Base-by-base conservation (phyloP, 2,888 invertebrate genomes). In the Chrysotoxum bicinctum region DNA sequence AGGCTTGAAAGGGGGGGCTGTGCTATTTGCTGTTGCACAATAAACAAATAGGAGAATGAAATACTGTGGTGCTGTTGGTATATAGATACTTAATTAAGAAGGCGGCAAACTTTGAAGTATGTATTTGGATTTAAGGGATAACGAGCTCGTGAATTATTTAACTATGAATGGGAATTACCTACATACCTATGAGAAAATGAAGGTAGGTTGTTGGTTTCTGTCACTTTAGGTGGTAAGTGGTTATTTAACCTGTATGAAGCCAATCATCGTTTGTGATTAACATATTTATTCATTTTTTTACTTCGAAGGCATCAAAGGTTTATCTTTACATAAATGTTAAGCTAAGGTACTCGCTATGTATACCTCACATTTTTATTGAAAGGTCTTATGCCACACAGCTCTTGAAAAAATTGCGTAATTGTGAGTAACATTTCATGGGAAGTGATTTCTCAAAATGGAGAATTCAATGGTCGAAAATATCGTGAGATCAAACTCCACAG, bases 21-120 rank as follows among this genome's bases (percentile, higher is more conserved):
- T 52, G n/a, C 10, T 19, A 16, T 52, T 70, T 64, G 30, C 75
- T 75, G 60, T 81, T 81, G 75, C 81, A 75, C 75, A 81, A 81
- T 62, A 52, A 50, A 37, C 30, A 70, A 26, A 19, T 43, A 64
- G 23, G 14, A 60, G 58, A 68, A 35, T 58, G 10, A 32, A 35
- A 35, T 32, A 12, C 21, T 35, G 35, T 54, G 30, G 14, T 54
- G 30, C 16, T 43, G 9, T 54, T 16, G 50, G 23, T 50, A 14
- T 23, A 19, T 26, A 26, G 1, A 0, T 52, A 16, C 8, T 16
- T 26, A 26, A 16, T 52, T 52, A 35, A 21, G 21, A 35, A 62
- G 68, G 77, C 40, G 54, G 37, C 16, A 16, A 56, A 35, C 32
- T 72, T 54, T 78, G 45, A 60, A 37, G 23, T 23, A 21, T 56